Evolutionary conservation across 2,888 invertebrate species (phyloP).

Genomic region (Atethmia centrago): DNA sequence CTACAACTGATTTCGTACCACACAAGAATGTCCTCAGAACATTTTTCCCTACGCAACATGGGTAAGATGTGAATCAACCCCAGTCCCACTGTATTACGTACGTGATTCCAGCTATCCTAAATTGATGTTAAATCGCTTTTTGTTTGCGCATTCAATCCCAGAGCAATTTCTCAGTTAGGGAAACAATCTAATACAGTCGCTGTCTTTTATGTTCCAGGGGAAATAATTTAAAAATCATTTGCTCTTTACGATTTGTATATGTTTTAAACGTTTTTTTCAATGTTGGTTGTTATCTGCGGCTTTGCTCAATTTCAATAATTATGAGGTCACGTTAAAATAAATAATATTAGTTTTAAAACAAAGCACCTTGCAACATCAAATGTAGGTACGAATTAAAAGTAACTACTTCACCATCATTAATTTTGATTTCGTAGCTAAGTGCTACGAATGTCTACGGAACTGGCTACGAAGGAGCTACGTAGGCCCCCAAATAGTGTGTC

Average conservation of each 20-base stretch:
- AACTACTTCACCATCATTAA: slow-evolving; percentile 14
- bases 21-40: not conserved
- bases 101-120: slow-evolving; percentile 64
- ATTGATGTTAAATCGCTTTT: slow-evolving; percentile 86
- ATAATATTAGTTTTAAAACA: slow-evolving; percentile 5
- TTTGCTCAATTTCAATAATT: not conserved
- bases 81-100: slow-evolving; percentile 37
- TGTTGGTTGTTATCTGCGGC: not conserved
- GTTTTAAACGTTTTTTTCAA: slow-evolving; percentile 26
- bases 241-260: slow-evolving; percentile 43
- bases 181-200: slow-evolving; percentile 78
- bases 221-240: slow-evolving; percentile 70
- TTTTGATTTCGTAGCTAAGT: slow-evolving; percentile 26
- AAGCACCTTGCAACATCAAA: not conserved
- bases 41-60: slow-evolving; percentile 13
- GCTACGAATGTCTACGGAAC: slow-evolving; percentile 20
- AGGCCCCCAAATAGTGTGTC: slow-evolving; percentile 40
- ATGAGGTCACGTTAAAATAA: not conserved
- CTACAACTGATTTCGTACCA: slow-evolving; percentile 14
- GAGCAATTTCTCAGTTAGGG: slow-evolving; percentile 81
- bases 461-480: slow-evolving; percentile 20
- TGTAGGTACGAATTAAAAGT: slow-evolving; percentile 6
- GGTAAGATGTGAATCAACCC: slow-evolving; percentile 8
- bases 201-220: slow-evolving; percentile 71
- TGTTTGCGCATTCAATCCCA: slow-evolving; percentile 83